Evolutionary conservation across 2,797 vertebrate genomes (phyloP).

Genomic region (Alfaro cultratus): DNA sequence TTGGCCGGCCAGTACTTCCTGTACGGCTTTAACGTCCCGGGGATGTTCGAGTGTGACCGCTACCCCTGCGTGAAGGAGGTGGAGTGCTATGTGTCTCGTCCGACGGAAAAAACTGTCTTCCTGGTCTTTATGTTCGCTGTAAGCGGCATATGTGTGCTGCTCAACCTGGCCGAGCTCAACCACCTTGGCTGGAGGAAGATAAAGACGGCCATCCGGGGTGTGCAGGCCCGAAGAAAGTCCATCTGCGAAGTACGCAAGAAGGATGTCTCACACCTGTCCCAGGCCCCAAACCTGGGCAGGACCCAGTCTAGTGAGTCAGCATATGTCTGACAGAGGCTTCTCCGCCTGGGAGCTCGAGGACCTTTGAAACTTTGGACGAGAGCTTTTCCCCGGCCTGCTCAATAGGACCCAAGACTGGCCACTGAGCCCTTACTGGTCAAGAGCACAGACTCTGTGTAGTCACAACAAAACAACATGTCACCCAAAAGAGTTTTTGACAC

Average conservation of each 20-base stretch:
- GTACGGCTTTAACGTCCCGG: conserved; percentile 89
- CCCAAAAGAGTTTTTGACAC: conserved; percentile 53
- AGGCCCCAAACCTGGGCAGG: conserved; percentile 85
- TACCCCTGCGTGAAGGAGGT: conserved; percentile 92
- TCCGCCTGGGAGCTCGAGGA: conserved; percentile 68
- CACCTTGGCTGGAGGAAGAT: conserved; percentile 93
- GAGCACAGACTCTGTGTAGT: conserved; percentile 65
- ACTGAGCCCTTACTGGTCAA: conserved; percentile 68
- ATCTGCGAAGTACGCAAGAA: conserved; percentile 86
- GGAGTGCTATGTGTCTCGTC: conserved; percentile 91
- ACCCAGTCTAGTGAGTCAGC: conserved; percentile 91
- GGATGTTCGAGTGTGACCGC: conserved; percentile 88
- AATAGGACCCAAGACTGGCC: conserved; percentile 62
- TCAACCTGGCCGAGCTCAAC: conserved; percentile 93
- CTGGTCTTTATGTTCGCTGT: conserved; percentile 94
- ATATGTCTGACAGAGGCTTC: conserved; percentile 86
- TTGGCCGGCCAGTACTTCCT: conserved; percentile 90
- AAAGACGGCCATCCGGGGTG: conserved; percentile 85
- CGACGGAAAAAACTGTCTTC: conserved; percentile 92
- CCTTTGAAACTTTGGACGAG: conserved; percentile 62
- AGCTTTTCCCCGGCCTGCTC: conserved; percentile 64
- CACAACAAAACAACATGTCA: conserved; percentile 56
- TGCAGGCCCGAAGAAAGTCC: conserved; percentile 86
- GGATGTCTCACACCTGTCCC: conserved; percentile 82
- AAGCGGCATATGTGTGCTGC: conserved; percentile 90